phyloP scores from a whole-genome alignment of 2,113 vertebrate genomes.

The Porphyrio hochstetteri region DNA sequence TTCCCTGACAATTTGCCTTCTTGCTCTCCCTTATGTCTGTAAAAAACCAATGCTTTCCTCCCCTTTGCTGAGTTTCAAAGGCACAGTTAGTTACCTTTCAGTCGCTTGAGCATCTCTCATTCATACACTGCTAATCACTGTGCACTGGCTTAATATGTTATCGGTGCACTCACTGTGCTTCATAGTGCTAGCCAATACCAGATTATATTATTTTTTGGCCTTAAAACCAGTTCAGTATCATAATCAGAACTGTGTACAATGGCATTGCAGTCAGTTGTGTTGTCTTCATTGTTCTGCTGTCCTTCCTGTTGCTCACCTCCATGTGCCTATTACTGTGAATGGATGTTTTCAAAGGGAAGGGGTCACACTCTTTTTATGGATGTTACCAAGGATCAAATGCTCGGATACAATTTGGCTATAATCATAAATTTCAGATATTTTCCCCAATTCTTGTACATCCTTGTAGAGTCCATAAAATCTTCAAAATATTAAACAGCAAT shows the following conservation, averaged over 20 bases:
- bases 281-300: background rate
- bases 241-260: background rate
- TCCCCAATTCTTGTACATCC: background rate
- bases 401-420: background rate
- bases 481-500: background rate
- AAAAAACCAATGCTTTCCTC: background rate
- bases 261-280: background rate
- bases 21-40: background rate
- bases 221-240: background rate
- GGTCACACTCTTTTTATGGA: background rate
- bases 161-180: background rate
- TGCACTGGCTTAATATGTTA: background rate
- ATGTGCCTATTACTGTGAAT: background rate
- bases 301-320: background rate
- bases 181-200: background rate
- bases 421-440: background rate
- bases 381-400: background rate
- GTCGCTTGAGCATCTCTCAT: background rate
- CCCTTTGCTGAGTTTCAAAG: background rate
- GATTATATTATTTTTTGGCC: background rate
- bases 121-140: background rate
- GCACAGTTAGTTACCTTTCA: background rate
- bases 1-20: background rate
- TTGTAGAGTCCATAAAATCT: background rate
- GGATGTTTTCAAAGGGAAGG: background rate